Percentiles rank a stretch among this genome's conserved stretches.
These are phyloP conservation scores for Charanyca ferruginea DNA, from an alignment of 2,888 invertebrate genomes.

Conservation along the genomic window DNA sequence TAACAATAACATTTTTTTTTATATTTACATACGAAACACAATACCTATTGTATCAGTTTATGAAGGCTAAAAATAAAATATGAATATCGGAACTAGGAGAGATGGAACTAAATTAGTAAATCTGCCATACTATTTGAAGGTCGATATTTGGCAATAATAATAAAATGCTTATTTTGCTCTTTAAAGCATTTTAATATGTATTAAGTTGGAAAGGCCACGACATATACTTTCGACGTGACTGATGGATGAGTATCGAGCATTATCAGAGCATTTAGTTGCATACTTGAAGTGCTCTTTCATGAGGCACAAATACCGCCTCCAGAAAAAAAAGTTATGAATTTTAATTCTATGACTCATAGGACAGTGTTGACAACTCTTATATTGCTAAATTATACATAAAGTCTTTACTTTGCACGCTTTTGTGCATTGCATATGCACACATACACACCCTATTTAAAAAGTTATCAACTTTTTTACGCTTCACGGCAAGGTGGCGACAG, in stretches of 20 bases:
- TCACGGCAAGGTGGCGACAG: constrained; percentile 15
- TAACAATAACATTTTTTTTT: background rate
- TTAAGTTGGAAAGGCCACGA: constrained; percentile 53
- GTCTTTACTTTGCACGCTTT: constrained; percentile 10
- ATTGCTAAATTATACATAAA: constrained; percentile 18
- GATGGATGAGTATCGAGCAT: constrained; percentile 18
- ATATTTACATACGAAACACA: constrained; percentile 8
- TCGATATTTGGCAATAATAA: constrained; percentile 51
- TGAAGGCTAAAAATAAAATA: constrained; percentile 57
- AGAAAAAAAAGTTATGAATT: constrained; percentile 17
- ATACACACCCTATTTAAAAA: constrained; percentile 3
- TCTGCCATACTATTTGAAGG: constrained; percentile 59
- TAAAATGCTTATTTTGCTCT: constrained; percentile 68
- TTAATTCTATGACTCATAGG: constrained; percentile 17
- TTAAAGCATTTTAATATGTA: constrained; percentile 63
- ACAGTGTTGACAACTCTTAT: background rate
- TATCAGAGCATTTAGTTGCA: constrained; percentile 12
- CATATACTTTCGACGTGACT: constrained; percentile 23
- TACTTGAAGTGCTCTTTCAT: constrained; percentile 11
- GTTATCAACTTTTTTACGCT: constrained; percentile 21
- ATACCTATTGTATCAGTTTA: constrained; percentile 20
- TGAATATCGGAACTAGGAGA: constrained; percentile 17
- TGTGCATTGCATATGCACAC: background rate
- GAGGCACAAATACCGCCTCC: constrained; percentile 2
- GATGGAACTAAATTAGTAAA: constrained; percentile 47